These are phyloP conservation scores for Stenurella melanura DNA, from an alignment of 2,888 invertebrate genomes.

Conservation along the genomic window DNA sequence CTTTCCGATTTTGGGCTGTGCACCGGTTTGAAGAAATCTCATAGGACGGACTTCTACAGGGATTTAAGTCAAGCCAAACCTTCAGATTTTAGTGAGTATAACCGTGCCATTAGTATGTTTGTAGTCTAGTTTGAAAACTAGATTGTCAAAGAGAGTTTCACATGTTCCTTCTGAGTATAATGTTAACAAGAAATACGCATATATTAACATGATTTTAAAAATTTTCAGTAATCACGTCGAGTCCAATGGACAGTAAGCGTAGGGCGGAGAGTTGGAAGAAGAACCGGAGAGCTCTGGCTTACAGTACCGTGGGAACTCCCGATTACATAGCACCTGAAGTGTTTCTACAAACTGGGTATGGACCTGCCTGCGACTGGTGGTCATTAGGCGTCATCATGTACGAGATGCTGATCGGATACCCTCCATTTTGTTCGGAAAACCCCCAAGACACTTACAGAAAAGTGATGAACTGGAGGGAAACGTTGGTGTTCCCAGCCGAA, in stretches of 20 bases:
- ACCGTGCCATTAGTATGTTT: neutral
- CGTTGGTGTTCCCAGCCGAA: slow-evolving; percentile 98
- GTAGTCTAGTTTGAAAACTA: neutral
- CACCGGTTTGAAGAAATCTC: slow-evolving; percentile 98
- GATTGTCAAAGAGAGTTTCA: no score
- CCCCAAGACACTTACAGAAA: slow-evolving; percentile 97
- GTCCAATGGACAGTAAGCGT: slow-evolving; percentile 97
- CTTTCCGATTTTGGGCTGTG: slow-evolving; percentile 99
- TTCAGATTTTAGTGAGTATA: slow-evolving; percentile 91
- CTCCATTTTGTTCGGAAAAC: slow-evolving; percentile 99
- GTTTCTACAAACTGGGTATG: slow-evolving; percentile 98
- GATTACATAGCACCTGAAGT: slow-evolving; percentile 99
- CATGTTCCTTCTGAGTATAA: no score
- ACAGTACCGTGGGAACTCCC: slow-evolving; percentile 97
- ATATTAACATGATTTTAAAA: neutral
- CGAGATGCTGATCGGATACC: slow-evolving; percentile 99
- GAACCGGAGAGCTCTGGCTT: slow-evolving; percentile 95
- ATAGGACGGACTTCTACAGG: slow-evolving; percentile 98
- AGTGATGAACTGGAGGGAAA: slow-evolving; percentile 99
- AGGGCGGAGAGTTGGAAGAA: slow-evolving; percentile 99
- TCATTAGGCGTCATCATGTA: slow-evolving; percentile 99
- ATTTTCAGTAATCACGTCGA: slow-evolving; percentile 75
- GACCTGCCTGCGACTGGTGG: slow-evolving; percentile 99
- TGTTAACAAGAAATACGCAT: neutral
- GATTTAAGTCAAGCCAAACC: slow-evolving; percentile 97